Percentiles rank a stretch among this genome's conserved stretches.
These are phyloP conservation scores for Bombyx mori DNA, from an alignment of 1,140 invertebrate genomes.

Conservation along the genomic window DNA sequence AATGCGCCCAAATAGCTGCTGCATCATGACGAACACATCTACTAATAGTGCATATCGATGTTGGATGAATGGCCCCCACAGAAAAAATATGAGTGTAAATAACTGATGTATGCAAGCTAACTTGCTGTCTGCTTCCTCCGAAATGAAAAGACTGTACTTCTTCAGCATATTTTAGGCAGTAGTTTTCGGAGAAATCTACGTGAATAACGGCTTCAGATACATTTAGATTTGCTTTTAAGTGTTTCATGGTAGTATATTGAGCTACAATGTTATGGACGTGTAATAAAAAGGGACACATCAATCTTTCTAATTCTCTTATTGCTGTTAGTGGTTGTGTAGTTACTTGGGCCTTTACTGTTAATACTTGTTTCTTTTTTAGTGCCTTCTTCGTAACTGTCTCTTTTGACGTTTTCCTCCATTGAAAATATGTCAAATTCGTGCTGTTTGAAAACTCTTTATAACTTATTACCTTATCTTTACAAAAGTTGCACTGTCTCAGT, in stretches of 20 bases:
- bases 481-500: no score
- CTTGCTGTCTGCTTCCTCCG: no score
- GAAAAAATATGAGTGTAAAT: no score
- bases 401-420: neutral
- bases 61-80: no score
- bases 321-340: slow-evolving; percentile 1
- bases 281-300: slow-evolving; percentile 1
- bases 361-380: slow-evolving; percentile 3
- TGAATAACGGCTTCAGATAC: neutral
- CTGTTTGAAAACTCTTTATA: no score
- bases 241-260: slow-evolving; percentile 2
- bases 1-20: slow-evolving; percentile 20
- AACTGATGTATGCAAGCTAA: no score
- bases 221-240: neutral
- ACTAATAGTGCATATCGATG: no score
- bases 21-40: slow-evolving; percentile 17
- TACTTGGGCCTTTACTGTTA: neutral
- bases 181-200: no score
- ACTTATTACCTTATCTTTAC: no score
- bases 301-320: slow-evolving; percentile 1
- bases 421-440: slow-evolving; percentile 2
- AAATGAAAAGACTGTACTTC: no score
- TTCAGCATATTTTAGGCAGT: no score
- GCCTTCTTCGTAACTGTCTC: neutral
- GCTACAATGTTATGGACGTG: slow-evolving; percentile 1